A percentile compares a stretch with the other conserved stretches of the same genome.
Evolutionary conservation across 2,113 vertebrate species (phyloP).

Genomic region (Myocastor coypus): DNA sequence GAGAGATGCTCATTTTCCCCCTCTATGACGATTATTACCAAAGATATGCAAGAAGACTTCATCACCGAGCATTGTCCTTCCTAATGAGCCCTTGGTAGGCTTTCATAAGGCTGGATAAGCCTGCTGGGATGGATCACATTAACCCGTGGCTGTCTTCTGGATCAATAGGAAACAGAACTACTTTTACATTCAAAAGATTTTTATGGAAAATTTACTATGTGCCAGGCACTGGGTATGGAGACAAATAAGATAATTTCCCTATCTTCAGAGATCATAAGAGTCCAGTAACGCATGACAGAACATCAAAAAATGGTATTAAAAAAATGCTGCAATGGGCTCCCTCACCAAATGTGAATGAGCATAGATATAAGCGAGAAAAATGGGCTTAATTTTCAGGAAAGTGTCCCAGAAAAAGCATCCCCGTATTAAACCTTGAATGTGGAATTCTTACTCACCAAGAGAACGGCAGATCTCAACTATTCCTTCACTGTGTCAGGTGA

Average conservation of each 20-base stretch:
- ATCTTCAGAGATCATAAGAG: neutral
- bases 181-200: neutral
- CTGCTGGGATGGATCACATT: neutral
- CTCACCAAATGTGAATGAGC: neutral
- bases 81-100: slow-evolving; percentile 37
- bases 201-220: neutral
- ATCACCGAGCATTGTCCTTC: slow-evolving; percentile 69
- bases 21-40: slow-evolving; percentile 76
- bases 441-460: neutral
- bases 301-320: neutral
- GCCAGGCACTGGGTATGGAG: neutral
- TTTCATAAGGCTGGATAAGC: slow-evolving; percentile 24
- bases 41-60: slow-evolving; percentile 78
- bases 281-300: neutral
- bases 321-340: neutral
- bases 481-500: neutral
- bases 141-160: slow-evolving; percentile 18
- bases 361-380: neutral
- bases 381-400: neutral
- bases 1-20: slow-evolving; percentile 80
- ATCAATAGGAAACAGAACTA: neutral
- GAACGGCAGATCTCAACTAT: no score
- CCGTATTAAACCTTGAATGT: neutral
- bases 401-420: neutral
- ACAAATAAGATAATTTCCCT: neutral